Conservation (phyloP, 2,888 invertebrate genomes). For the Drosophila borealis region DNA sequence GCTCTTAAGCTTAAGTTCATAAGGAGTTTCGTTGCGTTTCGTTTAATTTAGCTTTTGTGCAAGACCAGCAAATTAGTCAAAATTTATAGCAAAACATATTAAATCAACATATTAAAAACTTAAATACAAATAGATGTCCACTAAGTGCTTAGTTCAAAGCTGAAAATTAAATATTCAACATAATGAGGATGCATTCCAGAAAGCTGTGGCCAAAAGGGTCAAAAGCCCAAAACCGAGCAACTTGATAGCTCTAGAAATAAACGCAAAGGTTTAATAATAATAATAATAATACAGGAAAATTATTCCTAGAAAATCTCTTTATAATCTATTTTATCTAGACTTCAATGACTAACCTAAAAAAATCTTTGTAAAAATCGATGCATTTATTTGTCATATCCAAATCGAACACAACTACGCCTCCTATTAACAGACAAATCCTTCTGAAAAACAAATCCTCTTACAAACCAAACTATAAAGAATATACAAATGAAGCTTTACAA, state of each 20-base stretch:
- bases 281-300: not conserved
- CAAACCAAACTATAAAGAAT: constrained; percentile 6
- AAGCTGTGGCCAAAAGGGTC: not conserved
- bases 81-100: constrained; percentile 16
- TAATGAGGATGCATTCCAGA: not conserved
- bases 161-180: constrained; percentile 6
- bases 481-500: constrained; percentile 41
- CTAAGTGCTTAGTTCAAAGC: constrained; percentile 26
- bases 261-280: constrained; percentile 1
- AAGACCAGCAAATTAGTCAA: constrained; percentile 23
- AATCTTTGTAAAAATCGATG: constrained; percentile 26
- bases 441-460: constrained; percentile 11
- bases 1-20: constrained; percentile 25
- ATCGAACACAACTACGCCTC: not conserved
- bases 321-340: constrained; percentile 1
- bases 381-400: constrained; percentile 37
- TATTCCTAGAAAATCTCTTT: not conserved
- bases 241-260: not conserved
- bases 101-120: constrained; percentile 9
- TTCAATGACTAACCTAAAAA: not conserved
- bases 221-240: constrained; percentile 3
- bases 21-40: constrained; percentile 11
- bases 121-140: constrained; percentile 20
- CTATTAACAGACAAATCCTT: constrained; percentile 12
- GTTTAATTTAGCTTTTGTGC: constrained; percentile 20